Conservation (phyloP, 2,888 invertebrate genomes). For the Psylliodes chrysocephalus region DNA sequence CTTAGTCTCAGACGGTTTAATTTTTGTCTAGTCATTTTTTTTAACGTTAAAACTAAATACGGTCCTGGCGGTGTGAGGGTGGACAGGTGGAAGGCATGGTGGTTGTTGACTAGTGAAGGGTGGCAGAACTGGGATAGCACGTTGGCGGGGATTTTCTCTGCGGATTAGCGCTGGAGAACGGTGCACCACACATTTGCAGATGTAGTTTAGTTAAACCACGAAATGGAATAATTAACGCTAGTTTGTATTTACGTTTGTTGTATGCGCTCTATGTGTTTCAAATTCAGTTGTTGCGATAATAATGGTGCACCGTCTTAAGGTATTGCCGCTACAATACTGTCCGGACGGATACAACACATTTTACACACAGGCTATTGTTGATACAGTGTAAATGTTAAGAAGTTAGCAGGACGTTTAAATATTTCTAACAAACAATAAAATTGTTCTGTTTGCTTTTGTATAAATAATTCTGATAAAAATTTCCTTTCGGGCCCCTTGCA, state of each 20-base stretch:
- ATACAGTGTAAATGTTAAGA: not conserved
- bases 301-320: slow-evolving; percentile 30
- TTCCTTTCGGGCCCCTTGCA: too few species aligned
- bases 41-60: too few species aligned
- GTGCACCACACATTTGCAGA: slow-evolving; percentile 52
- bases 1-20: too few species aligned
- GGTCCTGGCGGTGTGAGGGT: slow-evolving; percentile 10
- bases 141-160: slow-evolving; percentile 46
- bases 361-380: slow-evolving; percentile 1
- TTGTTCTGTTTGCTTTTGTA: too few species aligned
- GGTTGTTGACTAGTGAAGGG: slow-evolving; percentile 39
- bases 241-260: slow-evolving; percentile 51
- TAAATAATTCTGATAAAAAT: too few species aligned
- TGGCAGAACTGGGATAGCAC: slow-evolving; percentile 37
- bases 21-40: too few species aligned
- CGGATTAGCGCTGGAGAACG: slow-evolving; percentile 51
- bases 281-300: slow-evolving; percentile 35
- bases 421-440: too few species aligned
- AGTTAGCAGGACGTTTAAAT: not conserved
- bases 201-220: slow-evolving; percentile 52
- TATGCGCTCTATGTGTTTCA: slow-evolving; percentile 39
- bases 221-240: slow-evolving; percentile 55
- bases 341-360: slow-evolving; percentile 1
- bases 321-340: not conserved
- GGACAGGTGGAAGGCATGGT: slow-evolving; percentile 26